Evolutionary conservation across 2,113 vertebrate genomes (phyloP), one percentile per base, ranked within the genome.

Genomic region (Osmerus mordax): DNA sequence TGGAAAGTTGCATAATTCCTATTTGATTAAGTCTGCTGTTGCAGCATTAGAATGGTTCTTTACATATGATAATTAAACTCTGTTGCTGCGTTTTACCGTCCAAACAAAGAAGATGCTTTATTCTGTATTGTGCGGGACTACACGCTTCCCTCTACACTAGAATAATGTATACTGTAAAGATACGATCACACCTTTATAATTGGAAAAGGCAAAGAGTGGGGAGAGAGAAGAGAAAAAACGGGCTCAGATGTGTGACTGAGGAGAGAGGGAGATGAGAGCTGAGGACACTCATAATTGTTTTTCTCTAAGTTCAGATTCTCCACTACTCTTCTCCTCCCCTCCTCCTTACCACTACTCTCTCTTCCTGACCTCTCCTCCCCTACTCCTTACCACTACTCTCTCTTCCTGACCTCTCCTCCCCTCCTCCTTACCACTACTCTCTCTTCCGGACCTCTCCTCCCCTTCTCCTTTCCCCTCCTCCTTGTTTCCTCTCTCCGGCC

Each of bases 151-250:
- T 71, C 84, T 61, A 77, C 67, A 73, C 74, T 51, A 58, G 47
- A 78, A 53, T 25, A 23, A 63, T 62, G 66, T 63, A 65, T 29
- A 64, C 8, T 11, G 65, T 75, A 60, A 69, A 75, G 73, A 59
- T 62, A 69, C 68, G 83, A 75, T 90, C 84, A 88, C 88, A 88
- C 84, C 84, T 87, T 87, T 79, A 88, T 90, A 88, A 90, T 89
- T 90, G 83, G 85, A 89, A 89, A 89, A 83, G 85, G 83, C 77
- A 90, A 87, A 87, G 75, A 87, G 72, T 79, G 82, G 79, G 84
- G 32, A 36, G 32, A 36, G 32, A 36, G 32, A 36, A 36, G 29
- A 3, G 29, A 36, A 36, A 36, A 36, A 3, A 36, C 7, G 86
- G 84, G 84, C 51, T 4, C 25, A 36, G 25, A 47, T 47, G 41